Evolutionary conservation across 2,888 invertebrate species (phyloP), one percentile per base, ranked within the genome.

Genomic region (Apodemia hepburni): DNA sequence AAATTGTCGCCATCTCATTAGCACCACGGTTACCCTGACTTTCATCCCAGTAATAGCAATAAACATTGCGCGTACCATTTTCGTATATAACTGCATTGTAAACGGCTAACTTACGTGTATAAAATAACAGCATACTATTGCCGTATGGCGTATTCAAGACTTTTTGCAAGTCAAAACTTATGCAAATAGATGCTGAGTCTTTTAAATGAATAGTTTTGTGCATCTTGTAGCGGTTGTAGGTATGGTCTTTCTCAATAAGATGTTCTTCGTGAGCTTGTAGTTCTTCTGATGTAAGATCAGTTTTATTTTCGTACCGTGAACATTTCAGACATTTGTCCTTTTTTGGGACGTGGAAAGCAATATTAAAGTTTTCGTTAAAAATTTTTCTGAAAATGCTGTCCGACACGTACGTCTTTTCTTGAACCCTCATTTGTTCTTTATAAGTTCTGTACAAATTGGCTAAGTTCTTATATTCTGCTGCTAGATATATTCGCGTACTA

Each of bases 251-350:
- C 51, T 65, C 62, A 35, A 12, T 49, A 54, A 60, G 49, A 51
- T 65, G 65, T 51, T 47, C 27, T 18, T 51, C 17, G 17, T 58
- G 60, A 60, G 59, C 65, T 60, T 47, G 22, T 42, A 17, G 17
- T 33, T 60, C 45, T 42, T 38, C 45, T 58, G 38, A 12, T 27
- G 35, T 33, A 17, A 17, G 22, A 18, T 57, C 42, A 57, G 57
- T n/a, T 57, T 57, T 57, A 57, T 57, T 57, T 60, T 64, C 61
- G n/a, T 45, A 61, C 33, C 58, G 61, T n/a, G 54, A 45, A 61
- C 70, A 71, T 60, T 69, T 69, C n/a, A 67, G n/a, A 18, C 70
- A 69, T 59, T 71, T 70, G 29, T 70, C n/a, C 70, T 58, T 70
- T 71, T 68, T 69, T 7, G 69, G 69, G 1, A 70, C 61, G 62